A percentile compares a stretch with the other conserved stretches of the same genome.
Conservation (phyloP, 2,797 vertebrate genomes). For the Coreius guichenoti region DNA sequence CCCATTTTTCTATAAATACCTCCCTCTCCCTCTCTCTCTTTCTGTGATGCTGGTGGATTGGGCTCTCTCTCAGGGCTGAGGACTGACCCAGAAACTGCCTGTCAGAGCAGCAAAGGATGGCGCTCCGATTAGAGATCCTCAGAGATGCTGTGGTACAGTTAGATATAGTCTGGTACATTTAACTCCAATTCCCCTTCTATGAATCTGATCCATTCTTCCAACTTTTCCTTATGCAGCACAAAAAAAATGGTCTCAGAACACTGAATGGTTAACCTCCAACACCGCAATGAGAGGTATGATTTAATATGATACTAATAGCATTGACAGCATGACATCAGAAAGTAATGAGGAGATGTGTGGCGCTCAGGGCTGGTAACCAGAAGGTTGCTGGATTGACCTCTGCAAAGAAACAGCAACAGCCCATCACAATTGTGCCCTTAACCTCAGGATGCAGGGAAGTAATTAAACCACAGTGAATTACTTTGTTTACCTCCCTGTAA, state of each 20-base stretch:
- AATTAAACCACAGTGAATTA: background rate
- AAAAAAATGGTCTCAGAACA: background rate
- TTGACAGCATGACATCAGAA: conserved; percentile 7
- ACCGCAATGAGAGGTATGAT: background rate
- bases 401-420: background rate
- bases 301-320: conserved; percentile 21
- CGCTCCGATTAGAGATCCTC: conserved; percentile 73
- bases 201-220: conserved; percentile 11
- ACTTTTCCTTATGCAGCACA: background rate
- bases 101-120: conserved; percentile 75
- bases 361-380: background rate
- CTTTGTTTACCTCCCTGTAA: background rate
- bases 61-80: conserved; percentile 80
- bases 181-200: conserved; percentile 17
- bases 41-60: conserved; percentile 72
- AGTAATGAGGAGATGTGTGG: background rate
- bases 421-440: background rate
- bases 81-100: conserved; percentile 83
- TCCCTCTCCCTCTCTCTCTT: conserved; percentile 54
- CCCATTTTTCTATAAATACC: conserved; percentile 89
- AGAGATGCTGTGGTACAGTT: conserved; percentile 60
- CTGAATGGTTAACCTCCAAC: background rate
- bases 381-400: conserved; percentile 9
- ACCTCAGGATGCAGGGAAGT: background rate
- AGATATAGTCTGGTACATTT: conserved; percentile 59